Conservation (phyloP, 1,140 invertebrate species). For the Spodoptera frugiperda region DNA sequence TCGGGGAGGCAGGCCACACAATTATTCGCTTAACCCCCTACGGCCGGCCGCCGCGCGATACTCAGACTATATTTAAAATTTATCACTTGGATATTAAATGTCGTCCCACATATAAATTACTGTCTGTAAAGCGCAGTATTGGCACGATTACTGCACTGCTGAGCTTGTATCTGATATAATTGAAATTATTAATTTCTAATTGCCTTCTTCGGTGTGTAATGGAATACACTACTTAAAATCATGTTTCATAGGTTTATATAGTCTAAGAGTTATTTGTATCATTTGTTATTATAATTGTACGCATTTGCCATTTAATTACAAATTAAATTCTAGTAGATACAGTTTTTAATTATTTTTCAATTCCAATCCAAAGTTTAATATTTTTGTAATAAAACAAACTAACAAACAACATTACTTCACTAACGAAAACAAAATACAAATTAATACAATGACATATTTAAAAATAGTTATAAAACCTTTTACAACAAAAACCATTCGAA, state of each 20-base stretch:
- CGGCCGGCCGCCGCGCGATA: conserved; percentile 52
- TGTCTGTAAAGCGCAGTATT: conserved; percentile 56
- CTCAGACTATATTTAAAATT: conserved; percentile 66
- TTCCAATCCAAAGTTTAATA: no score
- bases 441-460: no score
- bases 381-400: no score
- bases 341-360: not conserved
- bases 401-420: no score
- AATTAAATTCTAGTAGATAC: not conserved
- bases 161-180: conserved; percentile 54
- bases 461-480: no score
- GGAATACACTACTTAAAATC: conserved; percentile 18
- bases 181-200: conserved; percentile 72
- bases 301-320: not conserved
- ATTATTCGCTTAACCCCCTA: conserved; percentile 71
- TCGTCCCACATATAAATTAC: conserved; percentile 74
- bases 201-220: conserved; percentile 56
- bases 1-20: conserved; percentile 48
- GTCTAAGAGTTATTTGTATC: conserved; percentile 9
- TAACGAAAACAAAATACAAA: no score
- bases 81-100: conserved; percentile 73
- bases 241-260: conserved; percentile 29
- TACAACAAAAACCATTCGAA: no score
- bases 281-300: conserved; percentile 4
- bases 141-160: conserved; percentile 60